Conservation (phyloP, 2,888 invertebrate genomes). For the Sisyra terminalis region DNA sequence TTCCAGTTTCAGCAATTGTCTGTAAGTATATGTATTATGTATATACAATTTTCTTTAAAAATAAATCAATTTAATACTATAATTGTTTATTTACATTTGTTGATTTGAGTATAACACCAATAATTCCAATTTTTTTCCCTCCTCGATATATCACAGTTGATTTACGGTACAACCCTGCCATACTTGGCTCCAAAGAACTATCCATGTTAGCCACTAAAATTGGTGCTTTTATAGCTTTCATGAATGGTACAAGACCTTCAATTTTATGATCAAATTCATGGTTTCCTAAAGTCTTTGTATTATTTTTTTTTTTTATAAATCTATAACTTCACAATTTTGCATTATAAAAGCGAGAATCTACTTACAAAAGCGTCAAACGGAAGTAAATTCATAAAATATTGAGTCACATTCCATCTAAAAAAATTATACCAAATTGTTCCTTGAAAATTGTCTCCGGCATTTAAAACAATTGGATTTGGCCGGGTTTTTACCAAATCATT, state of each 20-base stretch:
- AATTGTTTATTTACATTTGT: background rate
- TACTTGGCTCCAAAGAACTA: slow-evolving; percentile 42
- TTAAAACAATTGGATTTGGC: slow-evolving; percentile 45
- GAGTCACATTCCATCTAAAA: slow-evolving; percentile 56
- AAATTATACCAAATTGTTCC: slow-evolving; percentile 73
- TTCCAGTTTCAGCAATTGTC: slow-evolving; percentile 1
- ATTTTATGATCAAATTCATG: slow-evolving; percentile 74
- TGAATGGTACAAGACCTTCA: slow-evolving; percentile 52
- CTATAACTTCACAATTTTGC: no score
- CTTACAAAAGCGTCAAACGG: slow-evolving; percentile 62
- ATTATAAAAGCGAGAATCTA: no score
- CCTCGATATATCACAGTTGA: slow-evolving; percentile 43
- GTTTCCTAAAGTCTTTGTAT: slow-evolving; percentile 76
- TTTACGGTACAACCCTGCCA: slow-evolving; percentile 42
- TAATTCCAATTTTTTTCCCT: slow-evolving; percentile 55
- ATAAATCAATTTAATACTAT: no score
- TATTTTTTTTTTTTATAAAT: no score
- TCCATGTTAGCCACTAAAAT: slow-evolving; percentile 66
- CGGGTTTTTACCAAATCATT: slow-evolving; percentile 24
- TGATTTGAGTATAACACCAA: slow-evolving; percentile 39
- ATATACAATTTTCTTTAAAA: no score
- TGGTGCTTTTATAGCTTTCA: slow-evolving; percentile 42
- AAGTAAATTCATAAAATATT: slow-evolving; percentile 56
- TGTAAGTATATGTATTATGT: no score
- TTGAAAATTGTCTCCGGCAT: slow-evolving; percentile 73